Percentiles rank a stretch among this genome's conserved stretches.
Evolutionary conservation across 2,888 invertebrate species (phyloP).

Genomic region (Dynastes tityus): DNA sequence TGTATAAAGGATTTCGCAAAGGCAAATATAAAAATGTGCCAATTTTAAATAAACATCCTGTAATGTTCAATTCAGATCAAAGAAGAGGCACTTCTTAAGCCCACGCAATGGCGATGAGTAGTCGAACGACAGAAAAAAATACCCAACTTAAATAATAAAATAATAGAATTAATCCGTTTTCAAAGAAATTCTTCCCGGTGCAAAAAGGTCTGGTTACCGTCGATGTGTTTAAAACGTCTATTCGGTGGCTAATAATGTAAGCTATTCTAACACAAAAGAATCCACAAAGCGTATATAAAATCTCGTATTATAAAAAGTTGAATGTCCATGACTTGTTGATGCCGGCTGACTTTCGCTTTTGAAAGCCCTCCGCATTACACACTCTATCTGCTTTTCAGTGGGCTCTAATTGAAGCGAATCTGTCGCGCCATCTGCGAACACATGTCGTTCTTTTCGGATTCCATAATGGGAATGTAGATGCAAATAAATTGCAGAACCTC

Average conservation of each 20-base stretch:
- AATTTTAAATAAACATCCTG: no score
- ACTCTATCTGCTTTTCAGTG: slow-evolving; percentile 27
- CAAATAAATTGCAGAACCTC: slow-evolving; percentile 36
- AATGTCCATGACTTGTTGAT: slow-evolving; percentile 29
- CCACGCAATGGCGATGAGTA: no score
- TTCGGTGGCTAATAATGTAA: not conserved
- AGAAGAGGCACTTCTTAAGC: no score
- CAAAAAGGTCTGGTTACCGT: no score
- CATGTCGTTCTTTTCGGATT: slow-evolving; percentile 37
- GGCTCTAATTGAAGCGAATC: slow-evolving; percentile 26
- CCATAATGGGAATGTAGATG: slow-evolving; percentile 25
- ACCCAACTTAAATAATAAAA: no score
- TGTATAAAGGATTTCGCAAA: no score
- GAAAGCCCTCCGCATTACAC: slow-evolving; percentile 6
- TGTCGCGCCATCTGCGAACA: slow-evolving; percentile 30
- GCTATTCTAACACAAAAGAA: not conserved
- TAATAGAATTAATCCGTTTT: no score
- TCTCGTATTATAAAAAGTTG: not conserved
- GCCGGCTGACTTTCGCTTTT: slow-evolving; percentile 34
- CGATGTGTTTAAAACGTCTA: not conserved
- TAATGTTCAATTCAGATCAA: no score
- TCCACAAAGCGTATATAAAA: not conserved
- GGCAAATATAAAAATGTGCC: no score
- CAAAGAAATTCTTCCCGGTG: no score
- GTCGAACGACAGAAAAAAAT: no score